A percentile compares a stretch with the other conserved stretches of the same genome.
Conservation (phyloP, 1,140 invertebrate species). For the Spodoptera litura region DNA sequence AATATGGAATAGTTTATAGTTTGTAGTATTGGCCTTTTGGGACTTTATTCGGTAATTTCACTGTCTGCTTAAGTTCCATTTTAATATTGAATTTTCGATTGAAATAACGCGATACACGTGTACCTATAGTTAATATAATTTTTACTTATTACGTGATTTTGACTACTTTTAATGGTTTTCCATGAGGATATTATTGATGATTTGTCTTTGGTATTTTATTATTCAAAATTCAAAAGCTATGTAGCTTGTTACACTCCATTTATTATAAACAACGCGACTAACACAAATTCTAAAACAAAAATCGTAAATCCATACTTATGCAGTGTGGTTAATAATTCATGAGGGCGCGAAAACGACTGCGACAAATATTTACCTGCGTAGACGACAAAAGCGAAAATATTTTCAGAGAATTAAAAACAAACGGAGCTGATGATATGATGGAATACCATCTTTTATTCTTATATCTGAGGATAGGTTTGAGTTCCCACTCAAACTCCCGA, state of each 20-base stretch:
- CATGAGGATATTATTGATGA: no score
- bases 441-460: conserved; percentile 14
- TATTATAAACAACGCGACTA: neutral
- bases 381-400: conserved; percentile 15
- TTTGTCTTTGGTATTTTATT: no score
- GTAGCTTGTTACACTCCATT: no score
- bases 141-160: neutral
- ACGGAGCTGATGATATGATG: conserved; percentile 15
- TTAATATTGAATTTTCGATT: neutral
- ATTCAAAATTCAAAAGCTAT: no score
- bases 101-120: neutral
- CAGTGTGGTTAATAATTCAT: conserved; percentile 23
- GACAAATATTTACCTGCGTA: conserved; percentile 29
- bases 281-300: conserved; percentile 1
- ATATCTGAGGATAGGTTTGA: no score
- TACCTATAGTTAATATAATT: neutral
- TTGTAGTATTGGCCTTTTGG: neutral
- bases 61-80: neutral
- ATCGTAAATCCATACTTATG: conserved; percentile 7
- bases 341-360: conserved; percentile 14
- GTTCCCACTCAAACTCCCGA: no score
- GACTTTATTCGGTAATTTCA: conserved; percentile 3
- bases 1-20: conserved; percentile 11
- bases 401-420: conserved; percentile 31
- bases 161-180: no score